Base-by-base conservation (phyloP, 1,140 invertebrate species). In the Polypedilum pembai region DNA sequence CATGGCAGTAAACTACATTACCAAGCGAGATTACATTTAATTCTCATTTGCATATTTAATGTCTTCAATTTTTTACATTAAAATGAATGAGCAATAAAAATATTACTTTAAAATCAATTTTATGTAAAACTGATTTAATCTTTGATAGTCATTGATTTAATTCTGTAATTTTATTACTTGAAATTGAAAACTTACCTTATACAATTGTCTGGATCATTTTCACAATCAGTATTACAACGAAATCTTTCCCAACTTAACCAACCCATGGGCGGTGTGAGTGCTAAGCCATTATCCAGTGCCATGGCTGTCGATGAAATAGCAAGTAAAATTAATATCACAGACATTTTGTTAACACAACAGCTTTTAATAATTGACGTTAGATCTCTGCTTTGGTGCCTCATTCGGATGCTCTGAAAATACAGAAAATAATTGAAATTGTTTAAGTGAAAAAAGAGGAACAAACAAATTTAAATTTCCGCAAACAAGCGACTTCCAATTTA, bases 231-330 rank as follows among this genome's bases (percentile, higher is more conserved):
- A 79, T 96, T 95, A 80, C 95, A 98, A 74, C 94, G 86, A 82
- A 95, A 98, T 76, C 94, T 83, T 78, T 96, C 92, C 95, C 95
- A 98, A 24, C 94, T 92, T 76, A 97, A 86, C 94, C 95, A 98
- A 41, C 88, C 89, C 90, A 91, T 91, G 0, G 94, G 94, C 20
- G 94, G 94, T 75, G 92, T 94, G 74, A 87, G 83, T 5, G 90
- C 92, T 76, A 95, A 79, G 7, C 93, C 93, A 88, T 95, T 95
- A 77, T 95, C 91, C 76, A 94, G 84, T 75, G 79, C 83, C 79
- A 41, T 21, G 21, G 74, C 76, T 10, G 45, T 18, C 17, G 65
- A 69, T 69, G 65, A 69, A 20, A 69, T 4, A 21, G 65, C 65
- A 8, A 69, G 20, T 21, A 69, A 69, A 18, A 21, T 0, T 20